phyloP scores from a whole-genome alignment of 1,140 invertebrate genomes.

The Habropoda laboriosa region DNA sequence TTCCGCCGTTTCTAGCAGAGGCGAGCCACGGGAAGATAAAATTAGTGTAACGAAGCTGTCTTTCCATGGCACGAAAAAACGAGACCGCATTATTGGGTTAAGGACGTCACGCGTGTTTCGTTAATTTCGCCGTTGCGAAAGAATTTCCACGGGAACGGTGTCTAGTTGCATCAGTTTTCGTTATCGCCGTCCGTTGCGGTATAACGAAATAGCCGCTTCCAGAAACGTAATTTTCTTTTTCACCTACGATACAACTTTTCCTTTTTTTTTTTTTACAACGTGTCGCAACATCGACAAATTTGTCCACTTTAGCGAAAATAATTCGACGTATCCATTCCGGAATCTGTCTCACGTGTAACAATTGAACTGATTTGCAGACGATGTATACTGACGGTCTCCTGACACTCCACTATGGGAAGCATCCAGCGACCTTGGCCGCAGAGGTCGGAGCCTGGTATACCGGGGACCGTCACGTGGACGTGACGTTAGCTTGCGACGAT shows the following conservation, averaged over 20 bases:
- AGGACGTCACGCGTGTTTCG: constrained; percentile 51
- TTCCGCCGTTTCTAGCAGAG: constrained; percentile 55
- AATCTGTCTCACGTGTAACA: background rate
- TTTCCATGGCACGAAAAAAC: constrained; percentile 45
- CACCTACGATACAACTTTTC: too few relatives aligned
- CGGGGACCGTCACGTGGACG: constrained; percentile 90
- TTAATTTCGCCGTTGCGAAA: constrained; percentile 22
- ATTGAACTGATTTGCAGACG: constrained; percentile 77
- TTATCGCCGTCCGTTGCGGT: background rate
- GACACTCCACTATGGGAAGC: constrained; percentile 94
- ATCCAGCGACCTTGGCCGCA: constrained; percentile 92
- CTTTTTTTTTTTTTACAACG: too few relatives aligned
- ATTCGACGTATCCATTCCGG: background rate
- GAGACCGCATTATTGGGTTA: constrained; percentile 57
- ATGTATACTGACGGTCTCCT: constrained; percentile 85
- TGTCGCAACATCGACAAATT: too few relatives aligned
- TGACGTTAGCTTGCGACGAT: constrained; percentile 91
- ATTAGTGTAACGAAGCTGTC: constrained; percentile 64
- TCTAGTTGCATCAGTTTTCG: background rate
- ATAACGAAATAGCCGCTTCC: constrained; percentile 1
- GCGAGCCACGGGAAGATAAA: constrained; percentile 56
- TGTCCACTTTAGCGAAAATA: background rate
- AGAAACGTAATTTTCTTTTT: too few relatives aligned
- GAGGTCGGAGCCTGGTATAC: constrained; percentile 92
- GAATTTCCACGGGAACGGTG: constrained; percentile 28